A percentile compares a stretch with the other conserved stretches of the same genome.
Evolutionary conservation across 2,797 vertebrate genomes (phyloP).

Genomic region (Myripristis murdjan): DNA sequence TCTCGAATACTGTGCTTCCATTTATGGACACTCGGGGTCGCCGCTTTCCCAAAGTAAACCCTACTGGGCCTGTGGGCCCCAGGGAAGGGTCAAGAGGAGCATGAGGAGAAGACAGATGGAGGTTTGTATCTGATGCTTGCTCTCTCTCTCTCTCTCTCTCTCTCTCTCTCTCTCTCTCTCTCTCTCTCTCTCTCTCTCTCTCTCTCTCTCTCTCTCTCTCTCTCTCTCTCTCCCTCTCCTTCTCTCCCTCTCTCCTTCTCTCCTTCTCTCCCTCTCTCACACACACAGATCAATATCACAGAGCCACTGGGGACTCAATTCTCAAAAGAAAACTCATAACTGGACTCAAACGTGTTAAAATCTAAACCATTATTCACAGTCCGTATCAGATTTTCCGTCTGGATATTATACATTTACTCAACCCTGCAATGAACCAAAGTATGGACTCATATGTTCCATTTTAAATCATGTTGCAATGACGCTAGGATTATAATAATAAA

Average conservation of each 20-base stretch:
- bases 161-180: neutral
- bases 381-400: neutral
- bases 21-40: slow-evolving; percentile 60
- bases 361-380: neutral
- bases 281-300: neutral
- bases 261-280: neutral
- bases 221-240: no score
- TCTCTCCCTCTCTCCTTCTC: neutral
- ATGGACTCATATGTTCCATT: neutral
- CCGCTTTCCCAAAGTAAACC: slow-evolving; percentile 47
- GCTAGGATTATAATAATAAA: neutral
- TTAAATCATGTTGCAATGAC: neutral
- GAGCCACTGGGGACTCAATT: neutral
- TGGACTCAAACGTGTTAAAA: neutral
- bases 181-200: neutral
- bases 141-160: neutral
- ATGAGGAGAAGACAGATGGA: slow-evolving; percentile 1
- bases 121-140: slow-evolving; percentile 3
- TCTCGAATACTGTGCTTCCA: slow-evolving; percentile 28
- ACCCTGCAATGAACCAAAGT: no score
- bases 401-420: neutral
- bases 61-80: neutral
- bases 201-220: neutral
- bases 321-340: neutral
- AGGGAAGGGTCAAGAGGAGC: neutral